A percentile compares a stretch with the other conserved stretches of the same genome.
Conservation (phyloP, 1,140 invertebrate species). For the Lepidotrigona ventralis region DNA sequence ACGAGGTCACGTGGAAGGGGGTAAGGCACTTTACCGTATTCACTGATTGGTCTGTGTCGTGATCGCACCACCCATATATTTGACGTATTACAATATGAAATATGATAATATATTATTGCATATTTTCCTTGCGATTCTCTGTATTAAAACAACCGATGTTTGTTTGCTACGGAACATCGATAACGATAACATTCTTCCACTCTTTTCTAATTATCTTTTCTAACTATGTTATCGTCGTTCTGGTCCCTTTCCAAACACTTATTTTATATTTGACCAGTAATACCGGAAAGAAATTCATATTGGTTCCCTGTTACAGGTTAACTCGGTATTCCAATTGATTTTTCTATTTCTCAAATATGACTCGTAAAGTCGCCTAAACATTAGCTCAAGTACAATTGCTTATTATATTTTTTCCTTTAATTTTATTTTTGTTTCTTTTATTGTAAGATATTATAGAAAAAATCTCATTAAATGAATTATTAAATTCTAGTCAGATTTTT, state of each 20-base stretch:
- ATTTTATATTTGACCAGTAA: background rate
- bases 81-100: conserved; percentile 43
- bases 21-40: conserved; percentile 60
- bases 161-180: conserved; percentile 51
- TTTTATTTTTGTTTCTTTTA: background rate
- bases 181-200: conserved; percentile 58
- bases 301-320: background rate
- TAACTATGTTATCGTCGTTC: conserved; percentile 31
- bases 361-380: background rate
- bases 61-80: conserved; percentile 66
- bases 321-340: background rate
- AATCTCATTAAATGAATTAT: conserved; percentile 24
- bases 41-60: conserved; percentile 48
- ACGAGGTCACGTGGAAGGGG: conserved; percentile 65
- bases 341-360: background rate
- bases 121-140: conserved; percentile 47
- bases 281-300: conserved; percentile 1
- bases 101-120: conserved; percentile 52
- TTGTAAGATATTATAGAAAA: background rate
- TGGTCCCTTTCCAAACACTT: conserved; percentile 1
- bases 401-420: background rate
- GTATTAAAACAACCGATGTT: conserved; percentile 51
- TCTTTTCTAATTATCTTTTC: conserved; percentile 25
- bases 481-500: conserved; percentile 37
- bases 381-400: background rate